phyloP scores from a whole-genome alignment of 2,797 vertebrate species.

The Silurus lanzhouensis region DNA sequence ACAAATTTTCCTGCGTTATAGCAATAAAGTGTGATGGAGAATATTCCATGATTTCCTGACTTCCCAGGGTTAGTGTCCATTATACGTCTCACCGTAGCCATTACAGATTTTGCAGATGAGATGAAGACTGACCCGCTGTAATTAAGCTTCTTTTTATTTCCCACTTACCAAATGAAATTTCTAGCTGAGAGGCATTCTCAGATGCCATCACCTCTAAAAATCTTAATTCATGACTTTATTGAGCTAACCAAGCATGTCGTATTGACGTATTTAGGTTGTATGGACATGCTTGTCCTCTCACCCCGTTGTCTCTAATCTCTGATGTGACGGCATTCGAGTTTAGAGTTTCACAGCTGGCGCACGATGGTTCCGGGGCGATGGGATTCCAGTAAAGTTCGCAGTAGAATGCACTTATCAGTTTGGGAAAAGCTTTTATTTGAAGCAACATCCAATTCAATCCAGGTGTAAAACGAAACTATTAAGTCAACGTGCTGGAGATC shows the following conservation, averaged over 20 bases:
- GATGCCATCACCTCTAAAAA: neutral
- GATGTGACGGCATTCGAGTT: neutral
- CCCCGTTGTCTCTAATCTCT: neutral
- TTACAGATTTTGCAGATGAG: neutral
- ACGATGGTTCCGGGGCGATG: neutral
- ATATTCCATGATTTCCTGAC: neutral
- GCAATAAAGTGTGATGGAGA: neutral
- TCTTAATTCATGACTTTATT: neutral
- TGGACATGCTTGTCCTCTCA: neutral
- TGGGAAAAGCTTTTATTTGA: neutral
- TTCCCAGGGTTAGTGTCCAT: neutral
- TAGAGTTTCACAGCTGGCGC: neutral
- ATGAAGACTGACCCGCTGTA: neutral
- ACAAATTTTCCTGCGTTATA: neutral
- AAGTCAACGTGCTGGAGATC: neutral
- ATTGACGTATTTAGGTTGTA: neutral
- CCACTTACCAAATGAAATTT: constrained; percentile 1
- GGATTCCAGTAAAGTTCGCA: neutral
- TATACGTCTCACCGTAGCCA: neutral
- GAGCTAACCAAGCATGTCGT: neutral
- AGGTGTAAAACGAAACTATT: neutral
- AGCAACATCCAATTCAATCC: neutral
- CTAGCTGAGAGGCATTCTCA: neutral
- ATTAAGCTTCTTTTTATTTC: neutral
- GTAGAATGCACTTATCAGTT: neutral